Evolutionary conservation across 2,113 vertebrate genomes (phyloP).

Genomic region (Hirundichthys speculiger): DNA sequence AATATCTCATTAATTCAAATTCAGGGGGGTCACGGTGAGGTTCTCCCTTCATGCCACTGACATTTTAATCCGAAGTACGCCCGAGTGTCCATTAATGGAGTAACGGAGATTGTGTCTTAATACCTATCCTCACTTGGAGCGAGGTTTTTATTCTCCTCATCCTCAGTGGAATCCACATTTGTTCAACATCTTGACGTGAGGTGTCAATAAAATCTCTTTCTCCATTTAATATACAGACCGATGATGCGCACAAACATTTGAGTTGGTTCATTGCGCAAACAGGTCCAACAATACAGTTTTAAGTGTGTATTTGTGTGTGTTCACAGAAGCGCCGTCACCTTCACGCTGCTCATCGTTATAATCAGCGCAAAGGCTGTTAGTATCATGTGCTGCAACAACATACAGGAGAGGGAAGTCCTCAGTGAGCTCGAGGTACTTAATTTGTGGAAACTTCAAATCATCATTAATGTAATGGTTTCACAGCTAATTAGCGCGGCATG

Average conservation of each 20-base stretch:
- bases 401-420: conserved; percentile 6
- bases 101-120: conserved; percentile 46
- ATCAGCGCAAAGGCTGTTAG: conserved; percentile 6
- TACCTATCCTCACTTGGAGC: conserved; percentile 18
- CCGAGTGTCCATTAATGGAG: conserved; percentile 58
- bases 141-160: conserved; percentile 1
- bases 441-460: conserved; percentile 25
- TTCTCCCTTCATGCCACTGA: conserved; percentile 55
- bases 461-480: conserved; percentile 43
- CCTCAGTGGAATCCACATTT: conserved; percentile 21
- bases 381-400: conserved; percentile 10
- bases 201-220: conserved; percentile 9
- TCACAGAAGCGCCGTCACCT: background rate
- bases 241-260: background rate
- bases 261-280: background rate
- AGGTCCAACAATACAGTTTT: background rate
- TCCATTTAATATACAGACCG: conserved; percentile 32
- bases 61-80: conserved; percentile 69
- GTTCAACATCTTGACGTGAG: conserved; percentile 8
- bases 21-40: conserved; percentile 61
- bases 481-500: conserved; percentile 23
- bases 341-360: conserved; percentile 3
- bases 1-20: conserved; percentile 78
- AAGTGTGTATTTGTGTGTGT: no score
- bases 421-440: conserved; percentile 32